Evolutionary conservation across 2,888 invertebrate genomes (phyloP).

Genomic region (Hypomecis atomaria): DNA sequence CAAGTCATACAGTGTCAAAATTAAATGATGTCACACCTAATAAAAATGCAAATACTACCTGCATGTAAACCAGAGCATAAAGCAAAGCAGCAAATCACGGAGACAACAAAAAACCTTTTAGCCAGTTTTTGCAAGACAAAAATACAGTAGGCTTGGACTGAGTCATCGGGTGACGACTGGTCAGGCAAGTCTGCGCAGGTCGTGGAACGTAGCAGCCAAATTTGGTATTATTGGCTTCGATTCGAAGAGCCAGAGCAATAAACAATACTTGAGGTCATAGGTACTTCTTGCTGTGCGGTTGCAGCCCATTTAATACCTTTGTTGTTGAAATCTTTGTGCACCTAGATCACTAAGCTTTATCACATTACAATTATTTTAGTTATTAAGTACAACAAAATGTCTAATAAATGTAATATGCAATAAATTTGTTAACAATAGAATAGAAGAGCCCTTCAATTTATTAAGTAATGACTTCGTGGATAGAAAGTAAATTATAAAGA

Average conservation of each 20-base stretch:
- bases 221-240: conserved; percentile 40
- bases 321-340: no score
- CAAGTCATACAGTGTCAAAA: not conserved
- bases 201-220: conserved; percentile 41
- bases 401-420: no score
- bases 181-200: conserved; percentile 38
- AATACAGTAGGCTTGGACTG: conserved; percentile 23
- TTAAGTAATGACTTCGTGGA: no score
- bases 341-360: no score
- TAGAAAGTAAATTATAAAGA: no score
- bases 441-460: no score
- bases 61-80: conserved; percentile 2
- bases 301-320: not conserved
- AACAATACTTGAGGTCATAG: conserved; percentile 9
- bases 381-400: no score
- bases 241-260: conserved; percentile 24
- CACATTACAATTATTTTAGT: no score
- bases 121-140: conserved; percentile 8
- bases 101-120: conserved; percentile 9
- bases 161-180: conserved; percentile 32
- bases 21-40: conserved; percentile 1
- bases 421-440: no score
- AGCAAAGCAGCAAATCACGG: conserved; percentile 3
- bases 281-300: conserved; percentile 14
- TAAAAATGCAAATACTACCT: not conserved